phyloP scores from a whole-genome alignment of 1,140 invertebrate genomes.

The Solen grandis region DNA sequence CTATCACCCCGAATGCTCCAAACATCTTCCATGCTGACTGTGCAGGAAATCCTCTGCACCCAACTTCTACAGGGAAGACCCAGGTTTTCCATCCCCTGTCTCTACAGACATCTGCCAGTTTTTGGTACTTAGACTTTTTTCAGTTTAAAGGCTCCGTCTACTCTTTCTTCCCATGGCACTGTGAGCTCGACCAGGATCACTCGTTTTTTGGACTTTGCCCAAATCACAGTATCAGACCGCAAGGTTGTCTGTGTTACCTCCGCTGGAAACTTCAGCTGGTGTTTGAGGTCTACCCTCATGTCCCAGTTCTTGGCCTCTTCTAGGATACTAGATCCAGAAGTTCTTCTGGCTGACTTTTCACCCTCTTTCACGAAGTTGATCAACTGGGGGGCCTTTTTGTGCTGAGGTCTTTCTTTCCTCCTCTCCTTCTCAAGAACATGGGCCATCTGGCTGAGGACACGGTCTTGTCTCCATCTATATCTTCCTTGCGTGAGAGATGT shows the following conservation, averaged over 20 bases:
- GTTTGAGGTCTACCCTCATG: slow-evolving; percentile 18
- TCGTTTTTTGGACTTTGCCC: background rate
- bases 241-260: slow-evolving; percentile 16
- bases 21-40: too few relatives aligned
- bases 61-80: too few relatives aligned
- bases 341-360: background rate
- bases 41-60: too few relatives aligned
- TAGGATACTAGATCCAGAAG: background rate
- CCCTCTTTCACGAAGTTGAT: slow-evolving; percentile 22
- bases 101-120: slow-evolving; percentile 13
- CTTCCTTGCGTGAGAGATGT: slow-evolving; percentile 4
- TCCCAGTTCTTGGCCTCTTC: slow-evolving; percentile 13
- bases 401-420: background rate
- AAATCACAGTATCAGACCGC: slow-evolving; percentile 35
- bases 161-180: slow-evolving; percentile 19
- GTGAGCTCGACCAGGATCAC: background rate
- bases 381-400: background rate
- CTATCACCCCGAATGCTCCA: slow-evolving; percentile 1
- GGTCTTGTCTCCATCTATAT: slow-evolving; percentile 6
- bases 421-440: slow-evolving; percentile 12
- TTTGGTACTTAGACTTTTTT: slow-evolving; percentile 19
- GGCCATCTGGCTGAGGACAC: background rate
- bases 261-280: slow-evolving; percentile 10
- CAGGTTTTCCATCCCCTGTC: slow-evolving; percentile 35
- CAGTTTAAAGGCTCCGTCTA: slow-evolving; percentile 1